Evolutionary conservation across 2,888 invertebrate genomes (phyloP), one percentile per base, ranked within the genome.

Genomic region (Microctonus aethiopoides): DNA sequence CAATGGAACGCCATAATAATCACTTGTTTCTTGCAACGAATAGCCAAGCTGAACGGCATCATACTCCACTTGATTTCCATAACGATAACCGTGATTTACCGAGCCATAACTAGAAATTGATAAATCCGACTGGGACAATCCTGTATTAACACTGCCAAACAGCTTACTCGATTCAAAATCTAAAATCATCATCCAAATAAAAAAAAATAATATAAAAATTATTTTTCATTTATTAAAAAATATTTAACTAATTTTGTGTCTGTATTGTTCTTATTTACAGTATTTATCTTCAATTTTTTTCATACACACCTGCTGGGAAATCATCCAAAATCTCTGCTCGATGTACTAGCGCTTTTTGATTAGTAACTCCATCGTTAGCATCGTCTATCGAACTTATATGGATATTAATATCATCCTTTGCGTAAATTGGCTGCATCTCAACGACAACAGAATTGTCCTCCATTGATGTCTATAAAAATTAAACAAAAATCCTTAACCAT

Each of bases 111-210:
- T 94, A 16, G 92, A 91, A 81, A 93, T 89, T 80, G 94, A 94
- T 0, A 93, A 88, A 81, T 94, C 94, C 5, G 95, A 95, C 81
- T 94, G 94, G 5, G 94, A 93, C 1, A 95, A 89, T 0, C 95
- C 95, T 0, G 94, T 94, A 80, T 91, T 92, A 24, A 91, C 90
- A 65, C 90, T 86, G 0, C 90, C 89, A 64, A 90, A 82, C 3
- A 89, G 87, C 84, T 87, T 89, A 59, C 82, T 78, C 62, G 81
- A 82, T 64, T 79, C 80, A 75, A 83, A 82, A 64, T 78, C 84
- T 83, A 78, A 34, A 70, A 66, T 32, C 7, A 20, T n/a, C n/a
- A 24, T 54, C 16, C 2, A 63, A 41, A 11, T n/a, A 26, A 56
- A 52, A 51, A 59, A 54, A 54, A 46, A 56, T 13, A 54, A n/a